Conservation (phyloP, 2,113 vertebrate species). For the Poeciliopsis turrubarensis region DNA sequence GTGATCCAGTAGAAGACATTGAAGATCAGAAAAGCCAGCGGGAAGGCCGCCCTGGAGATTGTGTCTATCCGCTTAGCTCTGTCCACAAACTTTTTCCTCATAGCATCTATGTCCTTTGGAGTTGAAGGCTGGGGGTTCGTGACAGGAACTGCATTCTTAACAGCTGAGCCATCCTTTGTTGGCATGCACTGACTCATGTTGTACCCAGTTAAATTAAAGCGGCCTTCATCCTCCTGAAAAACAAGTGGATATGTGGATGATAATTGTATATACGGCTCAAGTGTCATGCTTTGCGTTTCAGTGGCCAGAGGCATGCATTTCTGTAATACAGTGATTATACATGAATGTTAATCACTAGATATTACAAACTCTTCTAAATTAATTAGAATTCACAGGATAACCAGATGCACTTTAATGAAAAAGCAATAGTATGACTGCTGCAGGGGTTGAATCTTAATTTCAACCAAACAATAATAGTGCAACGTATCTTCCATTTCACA, state of each 20-base stretch:
- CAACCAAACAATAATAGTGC: conserved; percentile 11
- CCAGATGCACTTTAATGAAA: conserved; percentile 23
- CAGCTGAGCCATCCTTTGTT: conserved; percentile 88
- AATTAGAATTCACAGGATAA: conserved; percentile 22
- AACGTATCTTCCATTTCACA: not conserved
- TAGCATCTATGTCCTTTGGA: conserved; percentile 89
- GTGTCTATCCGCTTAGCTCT: conserved; percentile 98
- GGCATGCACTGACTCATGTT: conserved; percentile 92
- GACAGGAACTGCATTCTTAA: conserved; percentile 84
- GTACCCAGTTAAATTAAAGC: conserved; percentile 94
- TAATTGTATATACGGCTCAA: conserved; percentile 3
- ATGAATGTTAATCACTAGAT: conserved; percentile 24
- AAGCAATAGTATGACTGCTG: conserved; percentile 7
- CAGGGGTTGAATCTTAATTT: conserved; percentile 18
- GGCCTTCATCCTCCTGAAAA: conserved; percentile 91
- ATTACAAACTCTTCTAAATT: conserved; percentile 18
- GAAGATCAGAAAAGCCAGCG: conserved; percentile 97
- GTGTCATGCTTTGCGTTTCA: conserved; percentile 1
- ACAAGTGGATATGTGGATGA: conserved; percentile 20
- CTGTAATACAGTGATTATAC: conserved; percentile 1
- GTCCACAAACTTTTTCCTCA: conserved; percentile 97
- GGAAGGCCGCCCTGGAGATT: conserved; percentile 95
- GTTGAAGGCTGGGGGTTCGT: conserved; percentile 76
- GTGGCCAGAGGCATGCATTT: not conserved
- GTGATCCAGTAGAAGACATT: conserved; percentile 99